These are phyloP conservation scores for Cinclus cinclus DNA, from an alignment of 2,113 vertebrate genomes.

Conservation along the genomic window DNA sequence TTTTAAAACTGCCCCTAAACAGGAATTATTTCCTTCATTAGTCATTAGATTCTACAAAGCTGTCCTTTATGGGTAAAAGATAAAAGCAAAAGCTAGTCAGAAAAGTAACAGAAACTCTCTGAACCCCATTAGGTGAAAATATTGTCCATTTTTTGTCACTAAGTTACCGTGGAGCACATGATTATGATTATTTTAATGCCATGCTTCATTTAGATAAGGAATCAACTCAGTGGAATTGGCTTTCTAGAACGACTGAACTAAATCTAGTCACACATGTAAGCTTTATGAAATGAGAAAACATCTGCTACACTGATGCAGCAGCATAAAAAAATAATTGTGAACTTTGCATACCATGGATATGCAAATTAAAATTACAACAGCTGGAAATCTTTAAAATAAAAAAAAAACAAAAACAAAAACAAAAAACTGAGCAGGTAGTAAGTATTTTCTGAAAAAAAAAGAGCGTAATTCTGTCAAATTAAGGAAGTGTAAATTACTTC, in stretches of 20 bases:
- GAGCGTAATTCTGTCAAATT: neutral
- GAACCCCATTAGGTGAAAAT: neutral
- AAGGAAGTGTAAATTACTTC: slow-evolving; percentile 56
- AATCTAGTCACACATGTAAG: slow-evolving; percentile 53
- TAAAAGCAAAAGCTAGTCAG: neutral
- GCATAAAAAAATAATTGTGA: neutral
- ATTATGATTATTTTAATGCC: slow-evolving; percentile 57
- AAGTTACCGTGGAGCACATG: slow-evolving; percentile 3
- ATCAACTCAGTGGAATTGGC: slow-evolving; percentile 32
- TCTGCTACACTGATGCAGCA: neutral
- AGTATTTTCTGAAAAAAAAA: slow-evolving; percentile 16
- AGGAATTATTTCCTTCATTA: slow-evolving; percentile 45
- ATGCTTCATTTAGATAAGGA: slow-evolving; percentile 63
- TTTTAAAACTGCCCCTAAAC: slow-evolving; percentile 16
- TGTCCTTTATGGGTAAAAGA: neutral
- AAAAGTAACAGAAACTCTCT: slow-evolving; percentile 22
- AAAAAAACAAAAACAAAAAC: neutral
- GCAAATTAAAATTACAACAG: slow-evolving; percentile 28
- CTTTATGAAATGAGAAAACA: slow-evolving; percentile 35
- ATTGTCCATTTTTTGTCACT: slow-evolving; percentile 22
- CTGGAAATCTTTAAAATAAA: neutral
- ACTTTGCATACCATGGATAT: neutral
- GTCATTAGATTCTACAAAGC: slow-evolving; percentile 29
- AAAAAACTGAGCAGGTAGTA: neutral
- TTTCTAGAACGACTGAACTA: neutral